Evolutionary conservation across 2,797 vertebrate species (phyloP).

Genomic region (Enteromius trimaculatus): DNA sequence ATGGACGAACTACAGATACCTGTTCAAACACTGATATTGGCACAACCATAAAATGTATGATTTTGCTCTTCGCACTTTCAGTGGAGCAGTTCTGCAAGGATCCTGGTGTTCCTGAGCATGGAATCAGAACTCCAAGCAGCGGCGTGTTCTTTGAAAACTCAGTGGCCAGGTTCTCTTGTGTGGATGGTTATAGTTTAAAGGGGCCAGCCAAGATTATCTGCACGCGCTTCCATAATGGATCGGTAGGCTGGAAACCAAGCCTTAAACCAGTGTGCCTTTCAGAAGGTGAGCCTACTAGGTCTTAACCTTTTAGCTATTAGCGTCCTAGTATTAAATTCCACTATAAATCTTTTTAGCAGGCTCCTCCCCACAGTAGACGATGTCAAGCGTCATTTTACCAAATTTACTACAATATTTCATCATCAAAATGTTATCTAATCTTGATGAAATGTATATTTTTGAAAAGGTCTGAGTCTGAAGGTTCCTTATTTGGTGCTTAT

Average conservation of each 20-base stretch:
- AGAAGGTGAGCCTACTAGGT: slow-evolving; percentile 75
- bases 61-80: slow-evolving; percentile 61
- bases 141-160: slow-evolving; percentile 81
- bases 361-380: not conserved
- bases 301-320: not conserved
- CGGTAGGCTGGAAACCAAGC: slow-evolving; percentile 82
- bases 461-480: not conserved
- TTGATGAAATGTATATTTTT: not conserved
- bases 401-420: not conserved
- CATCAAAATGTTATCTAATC: not conserved
- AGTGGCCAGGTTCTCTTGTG: slow-evolving; percentile 81
- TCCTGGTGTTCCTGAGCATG: slow-evolving; percentile 81
- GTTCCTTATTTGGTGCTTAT: not conserved
- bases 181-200: slow-evolving; percentile 82
- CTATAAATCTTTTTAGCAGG: not conserved
- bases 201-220: slow-evolving; percentile 83
- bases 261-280: slow-evolving; percentile 81
- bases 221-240: slow-evolving; percentile 78
- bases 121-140: slow-evolving; percentile 77
- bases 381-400: not conserved
- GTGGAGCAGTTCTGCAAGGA: slow-evolving; percentile 80
- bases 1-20: not conserved
- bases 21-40: not conserved
- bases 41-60: not conserved
- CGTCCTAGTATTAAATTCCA: not conserved